Conservation (phyloP, 2,797 vertebrate genomes). For the Amblyraja radiata region DNA sequence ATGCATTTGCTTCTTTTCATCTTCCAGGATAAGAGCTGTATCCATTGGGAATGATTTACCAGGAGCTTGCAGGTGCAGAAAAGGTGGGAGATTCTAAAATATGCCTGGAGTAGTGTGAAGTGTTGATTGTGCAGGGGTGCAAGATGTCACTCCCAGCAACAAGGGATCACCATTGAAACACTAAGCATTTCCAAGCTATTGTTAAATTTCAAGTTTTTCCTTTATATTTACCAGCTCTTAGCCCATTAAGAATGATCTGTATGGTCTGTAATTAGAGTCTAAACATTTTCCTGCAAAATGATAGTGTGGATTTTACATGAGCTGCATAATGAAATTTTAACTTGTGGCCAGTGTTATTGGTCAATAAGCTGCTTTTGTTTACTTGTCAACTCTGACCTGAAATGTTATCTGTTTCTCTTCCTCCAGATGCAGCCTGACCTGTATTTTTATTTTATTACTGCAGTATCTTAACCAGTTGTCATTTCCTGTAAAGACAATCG, state of each 20-base stretch:
- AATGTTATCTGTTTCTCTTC: no score
- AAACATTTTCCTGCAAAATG: no score
- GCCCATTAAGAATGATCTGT: no score
- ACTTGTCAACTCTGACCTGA: no score
- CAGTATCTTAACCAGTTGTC: not conserved
- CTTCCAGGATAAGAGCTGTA: not conserved
- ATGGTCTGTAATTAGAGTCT: no score
- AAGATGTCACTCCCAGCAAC: not conserved
- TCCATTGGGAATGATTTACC: not conserved
- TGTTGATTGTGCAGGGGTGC: not conserved
- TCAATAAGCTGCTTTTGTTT: no score
- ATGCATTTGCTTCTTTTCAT: not conserved
- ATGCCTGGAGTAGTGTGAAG: not conserved
- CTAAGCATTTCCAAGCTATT: no score
- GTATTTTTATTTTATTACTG: no score
- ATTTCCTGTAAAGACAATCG: not conserved
- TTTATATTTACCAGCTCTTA: no score
- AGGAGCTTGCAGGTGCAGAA: not conserved
- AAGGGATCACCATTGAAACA: not conserved
- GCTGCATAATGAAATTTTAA: not conserved
- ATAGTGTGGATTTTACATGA: not conserved
- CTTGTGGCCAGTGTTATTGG: no score
- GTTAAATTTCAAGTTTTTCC: no score
- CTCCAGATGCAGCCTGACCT: no score
- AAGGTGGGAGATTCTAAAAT: not conserved